Conservation (phyloP, 2,888 invertebrate species). For the Tribolium freemani region DNA sequence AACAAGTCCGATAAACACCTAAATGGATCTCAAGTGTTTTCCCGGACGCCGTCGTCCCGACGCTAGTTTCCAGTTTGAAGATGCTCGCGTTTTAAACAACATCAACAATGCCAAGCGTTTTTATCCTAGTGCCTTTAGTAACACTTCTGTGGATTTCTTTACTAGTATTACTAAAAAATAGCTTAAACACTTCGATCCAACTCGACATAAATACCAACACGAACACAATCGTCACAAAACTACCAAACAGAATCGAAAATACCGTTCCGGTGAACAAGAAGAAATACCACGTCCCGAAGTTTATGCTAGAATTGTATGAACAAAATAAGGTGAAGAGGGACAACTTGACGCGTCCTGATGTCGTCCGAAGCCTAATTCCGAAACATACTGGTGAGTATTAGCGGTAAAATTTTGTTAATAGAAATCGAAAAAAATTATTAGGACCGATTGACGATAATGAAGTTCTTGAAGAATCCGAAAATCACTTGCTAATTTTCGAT, state of each 20-base stretch:
- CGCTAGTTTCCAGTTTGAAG: slow-evolving; percentile 56
- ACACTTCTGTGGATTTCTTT: slow-evolving; percentile 53
- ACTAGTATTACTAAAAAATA: slow-evolving; percentile 41
- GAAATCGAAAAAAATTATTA: slow-evolving; percentile 28
- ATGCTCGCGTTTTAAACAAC: slow-evolving; percentile 11
- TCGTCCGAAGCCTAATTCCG: slow-evolving; percentile 65
- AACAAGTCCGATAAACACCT: slow-evolving; percentile 35
- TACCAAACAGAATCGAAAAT: slow-evolving; percentile 14
- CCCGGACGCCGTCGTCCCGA: slow-evolving; percentile 56
- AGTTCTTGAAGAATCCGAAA: slow-evolving; percentile 53
- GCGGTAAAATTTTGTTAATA: neutral
- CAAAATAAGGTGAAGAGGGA: slow-evolving; percentile 57
- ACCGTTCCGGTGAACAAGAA: slow-evolving; percentile 18
- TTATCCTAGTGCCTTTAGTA: slow-evolving; percentile 49
- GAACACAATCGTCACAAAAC: slow-evolving; percentile 23
- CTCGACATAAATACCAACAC: slow-evolving; percentile 50
- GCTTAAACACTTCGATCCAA: slow-evolving; percentile 45
- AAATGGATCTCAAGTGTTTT: slow-evolving; percentile 64
- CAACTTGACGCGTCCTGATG: slow-evolving; percentile 56
- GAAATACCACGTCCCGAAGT: slow-evolving; percentile 64
- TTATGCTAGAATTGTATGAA: slow-evolving; percentile 66
- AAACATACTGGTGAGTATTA: slow-evolving; percentile 60
- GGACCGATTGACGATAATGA: slow-evolving; percentile 54
- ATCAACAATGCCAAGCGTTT: neutral
- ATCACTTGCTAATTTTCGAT: slow-evolving; percentile 64